Base-by-base conservation (phyloP, 1,140 invertebrate species). In the Homalodisca vitripennis region DNA sequence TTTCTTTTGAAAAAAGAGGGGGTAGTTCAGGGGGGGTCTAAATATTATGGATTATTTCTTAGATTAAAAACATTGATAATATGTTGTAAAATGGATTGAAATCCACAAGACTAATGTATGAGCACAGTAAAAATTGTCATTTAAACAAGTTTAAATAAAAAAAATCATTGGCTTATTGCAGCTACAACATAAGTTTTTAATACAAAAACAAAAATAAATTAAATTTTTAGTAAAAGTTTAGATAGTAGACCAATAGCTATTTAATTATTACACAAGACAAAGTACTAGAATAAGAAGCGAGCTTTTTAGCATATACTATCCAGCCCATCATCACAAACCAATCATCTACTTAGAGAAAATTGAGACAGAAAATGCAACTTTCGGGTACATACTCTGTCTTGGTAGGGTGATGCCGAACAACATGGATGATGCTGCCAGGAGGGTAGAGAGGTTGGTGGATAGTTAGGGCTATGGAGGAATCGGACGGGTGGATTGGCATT, bases 391-490 rank as follows among this genome's bases (percentile, higher is more conserved):
- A 94, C 92, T 91, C 88, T 75, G 88, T 86, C 75, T 88, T 88
- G 66, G 86, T 89, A 22, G 92, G 91, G 84, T 97, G 93, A 81
- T 93, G 92, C 64, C 93, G 82, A 53, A 97, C 93, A 31, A 97
- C 88, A 77, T 96, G 94, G 53, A 97, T 92, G 67, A 96, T 95
- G 74, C 87, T 86, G 1, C 94, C 94, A 6, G 94, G 94, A 47
- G 92, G 92, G 80, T 90, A 96, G 0, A 97, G 82, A 1, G 92
- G 93, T 75, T 90, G 84, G 81, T 94, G 88, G 71, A 93, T 81
- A 63, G 90, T 91, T 70, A 93, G 82, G 67, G 89, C 88, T 75
- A 92, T 90, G 53, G 84, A 85, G 73, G 86, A 87, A 74, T 90
- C 89, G 66, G 84, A 86, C 3, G 90, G 85, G 80, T 91, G 85